A percentile compares a stretch with the other conserved stretches of the same genome.
Evolutionary conservation across 2,888 invertebrate genomes (phyloP).

Genomic region (Scelioninae gen. 1): DNA sequence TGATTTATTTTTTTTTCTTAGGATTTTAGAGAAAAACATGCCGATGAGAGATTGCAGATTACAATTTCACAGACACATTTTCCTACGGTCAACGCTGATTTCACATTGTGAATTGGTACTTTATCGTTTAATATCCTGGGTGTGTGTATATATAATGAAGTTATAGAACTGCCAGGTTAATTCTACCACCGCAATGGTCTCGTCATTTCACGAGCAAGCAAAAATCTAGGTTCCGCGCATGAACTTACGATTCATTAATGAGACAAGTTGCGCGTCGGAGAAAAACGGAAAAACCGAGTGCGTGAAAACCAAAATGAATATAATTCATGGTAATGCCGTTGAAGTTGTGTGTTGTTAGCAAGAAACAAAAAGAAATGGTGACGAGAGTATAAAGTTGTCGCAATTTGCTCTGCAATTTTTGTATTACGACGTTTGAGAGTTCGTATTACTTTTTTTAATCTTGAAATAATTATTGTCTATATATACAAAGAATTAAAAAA

Average conservation of each 20-base stretch:
- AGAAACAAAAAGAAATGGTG: slow-evolving; percentile 10
- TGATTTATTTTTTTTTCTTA: slow-evolving; percentile 6
- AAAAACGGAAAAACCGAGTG: slow-evolving; percentile 1
- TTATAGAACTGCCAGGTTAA: slow-evolving; percentile 71
- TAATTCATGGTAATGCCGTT: slow-evolving; percentile 19
- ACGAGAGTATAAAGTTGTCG: slow-evolving; percentile 7
- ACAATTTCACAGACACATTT: slow-evolving; percentile 26
- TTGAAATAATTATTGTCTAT: neutral
- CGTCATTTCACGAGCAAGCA: slow-evolving; percentile 20
- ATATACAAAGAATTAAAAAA: too few species aligned
- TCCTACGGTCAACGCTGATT: slow-evolving; percentile 33
- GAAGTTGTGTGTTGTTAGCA: slow-evolving; percentile 1
- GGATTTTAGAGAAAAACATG: neutral
- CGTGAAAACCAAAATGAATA: slow-evolving; percentile 20
- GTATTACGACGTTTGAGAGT: slow-evolving; percentile 3
- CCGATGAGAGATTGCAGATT: slow-evolving; percentile 23
- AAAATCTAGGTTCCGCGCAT: slow-evolving; percentile 12
- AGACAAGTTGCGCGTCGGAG: slow-evolving; percentile 20
- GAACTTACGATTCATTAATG: slow-evolving; percentile 50
- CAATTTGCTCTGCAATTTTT: slow-evolving; percentile 7
- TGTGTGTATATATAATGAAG: slow-evolving; percentile 72
- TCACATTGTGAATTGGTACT: slow-evolving; percentile 68
- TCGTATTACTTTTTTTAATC: neutral
- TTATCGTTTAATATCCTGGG: slow-evolving; percentile 77
- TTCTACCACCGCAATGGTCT: slow-evolving; percentile 63